These are phyloP conservation scores for Syrmaticus mikado DNA, from an alignment of 2,113 vertebrate species.

Conservation along the genomic window DNA sequence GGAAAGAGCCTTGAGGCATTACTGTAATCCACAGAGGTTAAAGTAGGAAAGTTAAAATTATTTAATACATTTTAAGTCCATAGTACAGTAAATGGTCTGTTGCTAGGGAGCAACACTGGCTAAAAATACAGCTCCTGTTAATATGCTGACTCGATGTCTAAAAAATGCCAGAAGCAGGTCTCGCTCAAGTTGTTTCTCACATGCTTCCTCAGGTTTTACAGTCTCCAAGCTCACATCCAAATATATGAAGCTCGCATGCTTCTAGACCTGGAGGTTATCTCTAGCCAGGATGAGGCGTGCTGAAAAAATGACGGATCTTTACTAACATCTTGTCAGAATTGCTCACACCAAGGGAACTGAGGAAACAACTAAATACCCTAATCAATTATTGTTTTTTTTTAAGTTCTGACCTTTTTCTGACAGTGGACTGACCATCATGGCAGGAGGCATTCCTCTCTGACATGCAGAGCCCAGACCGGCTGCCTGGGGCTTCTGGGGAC, in stretches of 20 bases:
- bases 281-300: neutral
- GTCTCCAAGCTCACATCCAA: neutral
- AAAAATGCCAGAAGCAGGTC: neutral
- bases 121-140: slow-evolving; percentile 45
- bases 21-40: slow-evolving; percentile 62
- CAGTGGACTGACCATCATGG: neutral
- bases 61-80: slow-evolving; percentile 65
- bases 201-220: fast-evolving
- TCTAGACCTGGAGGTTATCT: neutral
- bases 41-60: slow-evolving; percentile 69
- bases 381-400: neutral
- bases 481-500: neutral
- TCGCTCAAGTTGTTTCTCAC: neutral
- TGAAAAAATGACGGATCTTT: neutral
- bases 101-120: slow-evolving; percentile 48
- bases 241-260: neutral
- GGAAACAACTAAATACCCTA: neutral
- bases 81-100: slow-evolving; percentile 30
- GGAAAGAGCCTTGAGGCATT: slow-evolving; percentile 49
- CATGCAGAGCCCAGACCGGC: fast-evolving
- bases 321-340: neutral
- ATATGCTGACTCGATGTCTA: neutral
- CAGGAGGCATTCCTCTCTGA: neutral
- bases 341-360: too few relatives aligned
- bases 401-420: neutral